These are phyloP conservation scores for Cuculus canorus DNA, from an alignment of 2,797 vertebrate genomes.

Conservation along the genomic window DNA sequence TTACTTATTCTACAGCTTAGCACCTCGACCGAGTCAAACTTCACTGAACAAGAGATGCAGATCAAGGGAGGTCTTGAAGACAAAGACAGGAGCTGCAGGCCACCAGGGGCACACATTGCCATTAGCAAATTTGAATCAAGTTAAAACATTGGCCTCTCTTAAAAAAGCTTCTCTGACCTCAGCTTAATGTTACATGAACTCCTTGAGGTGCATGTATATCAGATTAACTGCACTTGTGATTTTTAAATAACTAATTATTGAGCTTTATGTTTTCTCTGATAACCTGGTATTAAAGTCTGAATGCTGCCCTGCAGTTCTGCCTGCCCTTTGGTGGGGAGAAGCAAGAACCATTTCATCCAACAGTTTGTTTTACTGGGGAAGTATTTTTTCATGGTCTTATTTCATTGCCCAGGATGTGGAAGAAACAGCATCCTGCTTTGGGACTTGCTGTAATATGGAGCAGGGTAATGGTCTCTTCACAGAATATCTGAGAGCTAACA, in stretches of 20 bases:
- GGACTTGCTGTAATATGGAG: background rate
- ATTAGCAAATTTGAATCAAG: background rate
- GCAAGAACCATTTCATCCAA: background rate
- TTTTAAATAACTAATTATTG: background rate
- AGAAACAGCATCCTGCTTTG: background rate
- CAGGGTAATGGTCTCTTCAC: background rate
- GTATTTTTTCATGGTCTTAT: background rate
- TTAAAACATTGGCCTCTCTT: background rate
- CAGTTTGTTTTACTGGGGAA: background rate
- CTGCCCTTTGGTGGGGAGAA: background rate
- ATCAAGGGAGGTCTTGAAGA: background rate
- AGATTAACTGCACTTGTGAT: background rate
- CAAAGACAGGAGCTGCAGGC: background rate
- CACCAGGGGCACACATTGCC: background rate
- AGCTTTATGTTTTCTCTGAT: background rate
- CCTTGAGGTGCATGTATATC: background rate
- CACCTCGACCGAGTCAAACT: background rate
- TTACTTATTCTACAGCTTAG: background rate
- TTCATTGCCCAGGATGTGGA: background rate
- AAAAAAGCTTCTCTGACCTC: background rate
- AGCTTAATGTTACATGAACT: background rate
- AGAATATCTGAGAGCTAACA: background rate
- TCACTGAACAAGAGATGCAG: background rate
- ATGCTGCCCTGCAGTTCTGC: background rate
- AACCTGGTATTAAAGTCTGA: background rate